Percentiles rank a stretch among this genome's conserved stretches.
Conservation (phyloP, 2,797 vertebrate genomes). For the Buphagus erythrorhynchus region DNA sequence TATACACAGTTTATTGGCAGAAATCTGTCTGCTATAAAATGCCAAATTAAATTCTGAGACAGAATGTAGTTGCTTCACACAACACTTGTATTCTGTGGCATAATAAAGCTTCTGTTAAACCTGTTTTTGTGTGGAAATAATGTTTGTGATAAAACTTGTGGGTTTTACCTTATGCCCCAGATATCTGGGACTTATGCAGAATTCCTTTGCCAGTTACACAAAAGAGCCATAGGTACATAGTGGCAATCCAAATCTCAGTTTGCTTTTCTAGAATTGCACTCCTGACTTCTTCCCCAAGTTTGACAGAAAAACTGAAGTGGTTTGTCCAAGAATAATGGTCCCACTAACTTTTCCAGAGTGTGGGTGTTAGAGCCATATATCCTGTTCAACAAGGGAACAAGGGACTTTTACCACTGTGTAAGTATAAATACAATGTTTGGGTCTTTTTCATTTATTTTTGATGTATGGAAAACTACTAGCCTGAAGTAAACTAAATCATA, state of each 20-base stretch:
- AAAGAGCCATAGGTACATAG: neutral
- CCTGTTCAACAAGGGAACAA: neutral
- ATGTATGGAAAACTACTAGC: neutral
- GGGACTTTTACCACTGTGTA: neutral
- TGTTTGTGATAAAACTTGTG: neutral
- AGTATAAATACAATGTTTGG: neutral
- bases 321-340: conserved; percentile 8
- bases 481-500: neutral
- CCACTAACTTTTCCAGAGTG: neutral
- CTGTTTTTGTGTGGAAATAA: neutral
- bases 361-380: neutral
- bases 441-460: neutral
- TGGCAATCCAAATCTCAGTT: conserved; percentile 20
- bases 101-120: conserved; percentile 27
- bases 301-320: conserved; percentile 6
- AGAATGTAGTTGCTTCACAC: neutral
- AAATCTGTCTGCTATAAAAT: conserved; percentile 1
- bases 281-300: neutral
- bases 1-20: neutral
- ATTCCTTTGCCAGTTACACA: conserved; percentile 20
- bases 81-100: conserved; percentile 3
- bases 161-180: neutral
- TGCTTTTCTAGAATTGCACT: conserved; percentile 29
- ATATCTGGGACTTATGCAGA: neutral
- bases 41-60: neutral